Conservation (phyloP, 2,888 invertebrate genomes). For the Norana najaformis region DNA sequence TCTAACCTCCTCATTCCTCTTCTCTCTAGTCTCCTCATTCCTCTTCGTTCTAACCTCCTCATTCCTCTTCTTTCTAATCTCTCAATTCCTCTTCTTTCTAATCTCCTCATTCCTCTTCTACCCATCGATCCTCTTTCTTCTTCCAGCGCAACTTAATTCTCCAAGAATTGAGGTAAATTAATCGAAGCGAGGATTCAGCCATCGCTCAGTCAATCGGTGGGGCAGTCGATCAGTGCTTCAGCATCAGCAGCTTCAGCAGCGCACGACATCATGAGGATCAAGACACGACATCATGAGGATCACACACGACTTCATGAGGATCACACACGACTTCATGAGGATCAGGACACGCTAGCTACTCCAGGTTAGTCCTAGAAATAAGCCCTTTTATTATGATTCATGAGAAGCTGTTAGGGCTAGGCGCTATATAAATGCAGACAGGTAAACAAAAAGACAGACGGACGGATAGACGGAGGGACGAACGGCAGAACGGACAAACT, state of each 20-base stretch:
- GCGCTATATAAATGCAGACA: not conserved
- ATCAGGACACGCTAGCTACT: no score
- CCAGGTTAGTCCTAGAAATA: no score
- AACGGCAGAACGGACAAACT: no score
- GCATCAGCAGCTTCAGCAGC: not conserved
- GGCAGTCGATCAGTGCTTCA: not conserved
- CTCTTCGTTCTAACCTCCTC: not conserved
- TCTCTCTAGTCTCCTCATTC: not conserved
- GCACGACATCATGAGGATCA: not conserved
- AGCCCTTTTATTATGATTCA: no score
- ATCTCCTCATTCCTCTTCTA: not conserved
- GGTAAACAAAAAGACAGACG: not conserved
- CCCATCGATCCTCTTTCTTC: not conserved
- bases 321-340: no score
- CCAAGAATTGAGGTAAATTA: not conserved
- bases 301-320: no score
- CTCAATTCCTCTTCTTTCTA: not conserved
- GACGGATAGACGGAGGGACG: no score
- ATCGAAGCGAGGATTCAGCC: not conserved
- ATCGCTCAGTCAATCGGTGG: not conserved
- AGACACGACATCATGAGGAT: no score
- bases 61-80: conserved; percentile 2
- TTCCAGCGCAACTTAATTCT: no score
- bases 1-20: not conserved
- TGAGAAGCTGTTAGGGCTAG: no score